Evolutionary conservation across 2,888 invertebrate genomes (phyloP).

Genomic region (Drosophila infuscata): DNA sequence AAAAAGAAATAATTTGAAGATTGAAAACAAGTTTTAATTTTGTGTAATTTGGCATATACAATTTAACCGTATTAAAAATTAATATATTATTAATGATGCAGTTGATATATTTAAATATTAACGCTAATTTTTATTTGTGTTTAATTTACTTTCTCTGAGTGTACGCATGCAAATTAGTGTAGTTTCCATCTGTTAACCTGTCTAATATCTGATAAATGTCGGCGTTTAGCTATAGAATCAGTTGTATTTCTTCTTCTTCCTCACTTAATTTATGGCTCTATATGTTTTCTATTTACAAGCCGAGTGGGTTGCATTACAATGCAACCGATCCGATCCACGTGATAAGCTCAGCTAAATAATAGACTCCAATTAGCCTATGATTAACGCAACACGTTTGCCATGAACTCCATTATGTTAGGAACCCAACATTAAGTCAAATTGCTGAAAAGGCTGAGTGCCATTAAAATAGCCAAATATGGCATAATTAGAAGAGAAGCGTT

Average conservation of each 20-base stretch:
- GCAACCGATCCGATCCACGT: conserved; percentile 9
- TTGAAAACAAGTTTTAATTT: neutral
- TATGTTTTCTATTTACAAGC: neutral
- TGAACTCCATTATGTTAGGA: conserved; percentile 28
- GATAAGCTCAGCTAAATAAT: conserved; percentile 11
- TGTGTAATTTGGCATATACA: neutral
- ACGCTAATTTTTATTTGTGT: too few relatives aligned
- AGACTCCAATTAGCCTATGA: conserved; percentile 14
- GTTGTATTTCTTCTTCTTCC: conserved; percentile 4
- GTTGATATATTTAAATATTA: neutral
- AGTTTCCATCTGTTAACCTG: conserved; percentile 1
- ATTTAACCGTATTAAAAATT: neutral
- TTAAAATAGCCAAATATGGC: conserved; percentile 54
- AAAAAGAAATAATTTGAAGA: neutral
- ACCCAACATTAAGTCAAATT: conserved; percentile 18
- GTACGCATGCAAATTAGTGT: conserved; percentile 9
- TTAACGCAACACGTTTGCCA: conserved; percentile 24
- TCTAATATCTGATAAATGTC: conserved; percentile 1
- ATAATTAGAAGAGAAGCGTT: conserved; percentile 59
- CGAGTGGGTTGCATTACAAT: conserved; percentile 13
- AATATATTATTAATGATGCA: neutral
- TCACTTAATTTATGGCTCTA: conserved; percentile 15
- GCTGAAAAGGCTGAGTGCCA: conserved; percentile 16
- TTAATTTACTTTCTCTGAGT: neutral
- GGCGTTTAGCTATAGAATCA: conserved; percentile 1